Evolutionary conservation across 2,797 vertebrate species (phyloP).

Genomic region (Morus bassanus): DNA sequence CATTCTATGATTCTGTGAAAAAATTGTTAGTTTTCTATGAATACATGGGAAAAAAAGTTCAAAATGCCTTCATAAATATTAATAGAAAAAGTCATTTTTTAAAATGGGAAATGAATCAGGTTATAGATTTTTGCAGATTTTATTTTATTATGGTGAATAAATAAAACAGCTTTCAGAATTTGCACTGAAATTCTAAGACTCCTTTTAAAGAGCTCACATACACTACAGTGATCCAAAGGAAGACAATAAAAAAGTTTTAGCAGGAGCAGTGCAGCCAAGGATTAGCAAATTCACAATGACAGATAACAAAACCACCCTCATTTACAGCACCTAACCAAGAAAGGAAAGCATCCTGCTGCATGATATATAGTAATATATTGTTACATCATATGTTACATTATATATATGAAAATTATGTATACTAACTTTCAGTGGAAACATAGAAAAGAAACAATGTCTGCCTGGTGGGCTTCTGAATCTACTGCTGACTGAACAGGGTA

Average conservation of each 20-base stretch:
- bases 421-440: not conserved
- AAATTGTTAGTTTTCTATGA: not conserved
- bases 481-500: not conserved
- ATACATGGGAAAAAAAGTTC: not conserved
- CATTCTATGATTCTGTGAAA: not conserved
- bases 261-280: not conserved
- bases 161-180: not conserved
- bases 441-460: not conserved
- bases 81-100: not conserved
- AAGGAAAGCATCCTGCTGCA: not conserved
- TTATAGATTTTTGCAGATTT: not conserved
- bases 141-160: not conserved
- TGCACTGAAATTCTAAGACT: not conserved
- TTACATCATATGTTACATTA: not conserved
- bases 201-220: not conserved
- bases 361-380: not conserved
- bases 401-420: not conserved
- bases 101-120: not conserved
- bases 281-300: not conserved
- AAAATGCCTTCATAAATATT: not conserved
- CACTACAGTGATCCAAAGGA: not conserved
- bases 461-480: not conserved
- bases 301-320: not conserved
- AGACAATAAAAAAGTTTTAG: not conserved
- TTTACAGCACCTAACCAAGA: not conserved